These are phyloP conservation scores for Philonicus albiceps DNA, from an alignment of 2,888 invertebrate genomes.

Conservation along the genomic window DNA sequence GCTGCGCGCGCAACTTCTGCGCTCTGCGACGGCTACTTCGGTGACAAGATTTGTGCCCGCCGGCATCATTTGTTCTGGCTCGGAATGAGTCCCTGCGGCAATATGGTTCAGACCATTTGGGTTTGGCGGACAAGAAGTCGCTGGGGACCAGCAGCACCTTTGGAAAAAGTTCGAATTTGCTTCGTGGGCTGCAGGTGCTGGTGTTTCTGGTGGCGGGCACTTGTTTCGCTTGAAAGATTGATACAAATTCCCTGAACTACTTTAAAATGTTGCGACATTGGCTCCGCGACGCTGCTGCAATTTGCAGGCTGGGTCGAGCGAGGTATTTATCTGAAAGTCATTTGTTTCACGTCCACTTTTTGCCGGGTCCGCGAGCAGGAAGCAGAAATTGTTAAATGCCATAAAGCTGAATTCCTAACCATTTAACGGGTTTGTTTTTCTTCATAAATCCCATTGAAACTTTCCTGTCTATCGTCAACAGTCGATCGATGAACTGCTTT, in stretches of 20 bases:
- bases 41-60: slow-evolving; percentile 30
- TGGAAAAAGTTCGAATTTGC: background rate
- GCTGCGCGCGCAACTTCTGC: background rate
- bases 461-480: background rate
- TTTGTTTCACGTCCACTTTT: background rate
- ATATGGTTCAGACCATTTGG: slow-evolving; percentile 28
- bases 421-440: background rate
- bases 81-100: slow-evolving; percentile 19
- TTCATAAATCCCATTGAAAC: background rate
- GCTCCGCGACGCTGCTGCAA: background rate
- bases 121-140: background rate
- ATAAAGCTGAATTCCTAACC: background rate
- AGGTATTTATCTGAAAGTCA: background rate
- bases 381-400: background rate
- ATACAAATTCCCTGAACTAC: background rate
- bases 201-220: background rate
- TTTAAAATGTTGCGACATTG: background rate
- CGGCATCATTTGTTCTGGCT: slow-evolving; percentile 30
- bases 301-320: background rate
- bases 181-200: background rate
- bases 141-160: slow-evolving; percentile 13
- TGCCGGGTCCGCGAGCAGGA: background rate
- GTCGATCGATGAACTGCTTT: background rate
- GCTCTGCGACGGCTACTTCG: background rate
- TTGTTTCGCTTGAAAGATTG: background rate